These are phyloP conservation scores for Toxotes chatareus DNA, from an alignment of 2,113 vertebrate species.

Conservation along the genomic window DNA sequence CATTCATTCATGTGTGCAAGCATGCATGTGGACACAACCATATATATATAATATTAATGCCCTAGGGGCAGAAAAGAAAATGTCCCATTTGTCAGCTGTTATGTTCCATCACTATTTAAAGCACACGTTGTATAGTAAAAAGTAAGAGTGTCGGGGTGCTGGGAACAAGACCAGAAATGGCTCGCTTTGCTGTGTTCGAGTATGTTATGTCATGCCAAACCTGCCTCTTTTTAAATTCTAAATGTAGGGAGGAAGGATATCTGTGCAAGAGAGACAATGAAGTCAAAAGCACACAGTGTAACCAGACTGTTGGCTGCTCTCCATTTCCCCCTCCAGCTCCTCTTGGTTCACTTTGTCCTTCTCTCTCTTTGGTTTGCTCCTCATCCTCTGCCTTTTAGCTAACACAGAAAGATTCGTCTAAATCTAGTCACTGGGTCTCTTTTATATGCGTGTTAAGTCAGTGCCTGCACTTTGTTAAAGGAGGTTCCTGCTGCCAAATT, in stretches of 20 bases:
- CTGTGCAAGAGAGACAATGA: constrained; percentile 7
- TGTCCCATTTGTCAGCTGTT: constrained; percentile 52
- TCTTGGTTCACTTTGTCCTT: constrained; percentile 31
- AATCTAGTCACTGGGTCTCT: constrained; percentile 37
- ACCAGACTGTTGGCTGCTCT: constrained; percentile 37
- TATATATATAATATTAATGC: constrained; percentile 65
- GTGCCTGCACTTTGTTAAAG: constrained; percentile 27
- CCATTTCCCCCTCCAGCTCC: constrained; percentile 23
- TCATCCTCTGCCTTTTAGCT: constrained; percentile 28
- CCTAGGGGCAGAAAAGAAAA: constrained; percentile 37
- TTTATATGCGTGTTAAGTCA: constrained; percentile 40
- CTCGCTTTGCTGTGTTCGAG: background rate
- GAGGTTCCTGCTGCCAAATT: constrained; percentile 36
- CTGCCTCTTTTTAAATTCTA: constrained; percentile 12
- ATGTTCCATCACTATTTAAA: constrained; percentile 41
- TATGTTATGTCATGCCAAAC: constrained; percentile 6
- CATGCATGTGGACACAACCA: constrained; percentile 49
- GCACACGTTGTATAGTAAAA: constrained; percentile 1
- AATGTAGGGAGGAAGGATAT: constrained; percentile 27
- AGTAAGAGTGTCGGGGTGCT: background rate
- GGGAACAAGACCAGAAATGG: background rate
- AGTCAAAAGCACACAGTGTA: constrained; percentile 47
- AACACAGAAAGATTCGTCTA: constrained; percentile 11
- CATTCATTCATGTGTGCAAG: constrained; percentile 47
- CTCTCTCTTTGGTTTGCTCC: constrained; percentile 22